A percentile compares a stretch with the other conserved stretches of the same genome.
phyloP scores from a whole-genome alignment of 2,888 invertebrate genomes.

The Platycheirus rosarum region DNA sequence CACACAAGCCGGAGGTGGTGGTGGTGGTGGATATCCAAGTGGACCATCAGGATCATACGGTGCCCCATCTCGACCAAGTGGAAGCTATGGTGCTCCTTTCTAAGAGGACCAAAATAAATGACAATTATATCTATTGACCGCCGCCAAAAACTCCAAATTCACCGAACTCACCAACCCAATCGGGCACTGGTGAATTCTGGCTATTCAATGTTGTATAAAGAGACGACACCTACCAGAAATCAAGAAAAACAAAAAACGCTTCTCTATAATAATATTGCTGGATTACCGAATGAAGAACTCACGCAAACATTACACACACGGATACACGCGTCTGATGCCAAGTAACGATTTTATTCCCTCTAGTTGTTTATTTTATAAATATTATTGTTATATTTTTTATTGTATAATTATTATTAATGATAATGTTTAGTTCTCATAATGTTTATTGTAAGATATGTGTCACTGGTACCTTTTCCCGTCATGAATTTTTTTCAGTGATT shows the following conservation, averaged over 20 bases:
- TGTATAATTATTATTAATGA: conserved; percentile 56
- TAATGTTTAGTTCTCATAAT: conserved; percentile 67
- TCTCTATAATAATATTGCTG: conserved; percentile 50
- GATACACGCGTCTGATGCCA: conserved; percentile 74
- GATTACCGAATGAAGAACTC: conserved; percentile 64
- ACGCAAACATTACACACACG: conserved; percentile 57
- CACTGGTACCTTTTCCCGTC: conserved; percentile 72
- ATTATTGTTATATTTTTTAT: conserved; percentile 50
- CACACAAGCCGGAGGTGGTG: conserved; percentile 83
- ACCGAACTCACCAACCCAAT: conserved; percentile 32
- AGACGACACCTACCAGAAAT: conserved; percentile 45
- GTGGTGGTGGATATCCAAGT: conserved; percentile 82
- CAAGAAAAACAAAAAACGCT: conserved; percentile 35
- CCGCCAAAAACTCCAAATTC: conserved; percentile 62
- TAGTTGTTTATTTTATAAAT: conserved; percentile 72
- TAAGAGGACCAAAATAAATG: conserved; percentile 73
- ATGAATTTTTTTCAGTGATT: conserved; percentile 56
- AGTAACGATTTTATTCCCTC: conserved; percentile 74
- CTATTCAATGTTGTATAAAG: conserved; percentile 51
- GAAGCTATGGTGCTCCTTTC: conserved; percentile 87
- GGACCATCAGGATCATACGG: conserved; percentile 85
- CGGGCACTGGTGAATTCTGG: conserved; percentile 26
- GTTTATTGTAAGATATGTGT: conserved; percentile 62
- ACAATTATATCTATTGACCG: conserved; percentile 50
- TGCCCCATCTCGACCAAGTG: conserved; percentile 86